Evolutionary conservation across 2,113 vertebrate genomes (phyloP).

Genomic region (Macquaria ambigua): DNA sequence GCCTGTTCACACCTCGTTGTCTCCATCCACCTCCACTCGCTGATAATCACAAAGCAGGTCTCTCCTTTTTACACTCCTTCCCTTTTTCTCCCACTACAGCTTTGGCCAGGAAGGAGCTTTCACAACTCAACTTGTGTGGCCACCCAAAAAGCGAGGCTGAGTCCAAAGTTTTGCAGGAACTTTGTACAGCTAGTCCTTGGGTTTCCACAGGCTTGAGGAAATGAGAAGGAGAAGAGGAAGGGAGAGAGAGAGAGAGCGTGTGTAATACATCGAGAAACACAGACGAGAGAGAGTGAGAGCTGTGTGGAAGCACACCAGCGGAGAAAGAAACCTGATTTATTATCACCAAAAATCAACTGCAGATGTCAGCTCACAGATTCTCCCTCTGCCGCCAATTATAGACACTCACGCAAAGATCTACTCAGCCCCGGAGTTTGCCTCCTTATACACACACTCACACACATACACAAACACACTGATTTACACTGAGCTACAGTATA

Average conservation of each 20-base stretch:
- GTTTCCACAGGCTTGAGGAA: conserved; percentile 75
- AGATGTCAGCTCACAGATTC: conserved; percentile 88
- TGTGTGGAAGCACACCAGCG: conserved; percentile 80
- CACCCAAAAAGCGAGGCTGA: conserved; percentile 76
- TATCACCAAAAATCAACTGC: conserved; percentile 90
- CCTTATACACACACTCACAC: conserved; percentile 27
- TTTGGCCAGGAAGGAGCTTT: conserved; percentile 78
- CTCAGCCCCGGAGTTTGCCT: conserved; percentile 59
- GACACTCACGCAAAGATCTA: conserved; percentile 87
- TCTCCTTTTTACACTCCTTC: conserved; percentile 57
- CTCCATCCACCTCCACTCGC: conserved; percentile 71
- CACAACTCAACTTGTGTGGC: conserved; percentile 79
- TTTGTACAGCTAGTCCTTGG: conserved; percentile 65
- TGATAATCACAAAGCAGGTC: conserved; percentile 74
- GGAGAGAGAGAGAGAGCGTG: conserved; percentile 42
- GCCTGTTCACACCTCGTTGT: conserved; percentile 78
- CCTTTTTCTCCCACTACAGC: conserved; percentile 52
- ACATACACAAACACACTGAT: conserved; percentile 1
- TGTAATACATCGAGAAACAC: conserved; percentile 51
- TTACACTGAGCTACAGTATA: not conserved
- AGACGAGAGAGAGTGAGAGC: conserved; percentile 69
- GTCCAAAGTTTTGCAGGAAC: conserved; percentile 75
- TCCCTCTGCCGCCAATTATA: conserved; percentile 90
- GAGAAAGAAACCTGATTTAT: conserved; percentile 91
- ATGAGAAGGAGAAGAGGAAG: conserved; percentile 67